phyloP scores from a whole-genome alignment of 2,113 vertebrate genomes.

The Eurypyga helias region DNA sequence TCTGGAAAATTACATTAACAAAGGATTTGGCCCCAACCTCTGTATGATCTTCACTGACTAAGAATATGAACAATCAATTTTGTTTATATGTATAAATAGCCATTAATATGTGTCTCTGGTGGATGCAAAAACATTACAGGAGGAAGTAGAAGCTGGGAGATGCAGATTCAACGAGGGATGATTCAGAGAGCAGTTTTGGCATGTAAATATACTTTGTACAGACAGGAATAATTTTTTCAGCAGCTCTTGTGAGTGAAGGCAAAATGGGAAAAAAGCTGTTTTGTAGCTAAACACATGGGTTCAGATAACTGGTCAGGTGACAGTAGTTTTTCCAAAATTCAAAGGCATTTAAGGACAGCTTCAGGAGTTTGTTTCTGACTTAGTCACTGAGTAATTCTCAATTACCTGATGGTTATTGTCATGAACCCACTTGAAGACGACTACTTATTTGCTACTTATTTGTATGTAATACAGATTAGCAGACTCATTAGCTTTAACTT shows the following conservation, averaged over 20 bases:
- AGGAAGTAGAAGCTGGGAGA: neutral
- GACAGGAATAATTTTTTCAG: neutral
- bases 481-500: constrained; percentile 17
- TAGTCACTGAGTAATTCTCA: neutral
- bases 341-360: neutral
- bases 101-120: neutral
- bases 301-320: neutral
- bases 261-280: neutral
- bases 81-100: neutral
- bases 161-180: neutral
- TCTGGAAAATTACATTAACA: neutral
- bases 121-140: neutral
- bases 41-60: neutral
- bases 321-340: neutral
- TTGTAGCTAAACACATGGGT: neutral
- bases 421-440: neutral
- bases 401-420: neutral
- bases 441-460: constrained; percentile 17
- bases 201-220: neutral
- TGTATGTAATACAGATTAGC: neutral
- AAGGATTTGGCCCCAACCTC: neutral
- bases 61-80: neutral
- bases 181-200: neutral
- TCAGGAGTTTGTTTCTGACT: neutral
- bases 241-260: neutral